These are phyloP conservation scores for Casuarius casuarius DNA, from an alignment of 2,113 vertebrate genomes.

Conservation along the genomic window DNA sequence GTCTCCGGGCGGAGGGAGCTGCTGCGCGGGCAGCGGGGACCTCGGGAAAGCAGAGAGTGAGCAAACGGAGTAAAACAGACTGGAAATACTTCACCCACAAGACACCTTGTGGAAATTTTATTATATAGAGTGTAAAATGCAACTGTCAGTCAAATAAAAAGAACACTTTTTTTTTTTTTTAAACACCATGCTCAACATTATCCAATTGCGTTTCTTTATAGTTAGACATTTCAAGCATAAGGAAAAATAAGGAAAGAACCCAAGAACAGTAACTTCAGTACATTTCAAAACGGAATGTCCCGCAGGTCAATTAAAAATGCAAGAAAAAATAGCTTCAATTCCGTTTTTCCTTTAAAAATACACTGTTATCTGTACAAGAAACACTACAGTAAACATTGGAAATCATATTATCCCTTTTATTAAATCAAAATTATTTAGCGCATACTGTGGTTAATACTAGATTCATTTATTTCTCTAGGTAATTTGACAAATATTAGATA, in stretches of 20 bases:
- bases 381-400: slow-evolving; percentile 94
- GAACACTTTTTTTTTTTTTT: slow-evolving; percentile 82
- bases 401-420: slow-evolving; percentile 99
- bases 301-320: slow-evolving; percentile 79
- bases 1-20: not conserved
- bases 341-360: slow-evolving; percentile 92
- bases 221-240: slow-evolving; percentile 86
- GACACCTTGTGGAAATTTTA: slow-evolving; percentile 87
- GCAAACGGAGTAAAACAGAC: not conserved
- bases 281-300: slow-evolving; percentile 83
- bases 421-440: slow-evolving; percentile 88
- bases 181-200: slow-evolving; percentile 81
- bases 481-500: slow-evolving; percentile 97
- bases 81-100: slow-evolving; percentile 74
- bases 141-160: slow-evolving; percentile 88
- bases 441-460: slow-evolving; percentile 95
- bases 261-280: slow-evolving; percentile 80
- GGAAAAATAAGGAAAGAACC: slow-evolving; percentile 72
- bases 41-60: not conserved
- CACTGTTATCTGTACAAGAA: slow-evolving; percentile 96
- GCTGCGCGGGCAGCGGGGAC: fast-evolving
- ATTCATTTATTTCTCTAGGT: slow-evolving; percentile 89
- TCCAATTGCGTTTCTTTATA: slow-evolving; percentile 75
- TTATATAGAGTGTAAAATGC: slow-evolving; percentile 91
- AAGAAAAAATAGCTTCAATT: slow-evolving; percentile 86